Evolutionary conservation across 2,113 vertebrate species (phyloP).

Genomic region (Pelusios castaneus): DNA sequence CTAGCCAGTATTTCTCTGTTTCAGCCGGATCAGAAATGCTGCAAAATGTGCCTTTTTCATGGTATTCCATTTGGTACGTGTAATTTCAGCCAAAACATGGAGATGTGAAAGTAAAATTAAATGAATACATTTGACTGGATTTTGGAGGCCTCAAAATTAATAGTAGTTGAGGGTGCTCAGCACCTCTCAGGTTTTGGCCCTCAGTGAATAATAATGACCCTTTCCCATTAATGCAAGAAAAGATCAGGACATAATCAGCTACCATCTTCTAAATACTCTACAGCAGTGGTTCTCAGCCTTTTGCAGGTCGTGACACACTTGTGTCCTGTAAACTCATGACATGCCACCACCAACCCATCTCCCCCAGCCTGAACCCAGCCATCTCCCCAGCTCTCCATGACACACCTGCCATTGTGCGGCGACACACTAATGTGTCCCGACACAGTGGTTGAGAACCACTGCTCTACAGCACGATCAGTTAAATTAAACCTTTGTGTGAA

Average conservation of each 20-base stretch:
- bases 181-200: slow-evolving; percentile 20
- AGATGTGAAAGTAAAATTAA: slow-evolving; percentile 37
- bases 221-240: slow-evolving; percentile 26
- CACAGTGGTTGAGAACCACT: no score
- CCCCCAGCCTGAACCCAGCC: no score
- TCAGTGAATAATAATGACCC: background rate
- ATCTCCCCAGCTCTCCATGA: no score
- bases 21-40: background rate
- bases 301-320: no score
- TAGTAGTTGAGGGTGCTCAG: background rate
- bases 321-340: no score
- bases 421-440: no score
- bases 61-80: slow-evolving; percentile 20
- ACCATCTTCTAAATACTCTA: slow-evolving; percentile 41
- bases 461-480: background rate
- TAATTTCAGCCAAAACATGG: slow-evolving; percentile 15
- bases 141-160: slow-evolving; percentile 26
- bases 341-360: no score
- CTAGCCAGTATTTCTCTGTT: background rate
- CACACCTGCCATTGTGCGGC: no score
- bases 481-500: slow-evolving; percentile 35
- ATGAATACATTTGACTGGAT: slow-evolving; percentile 9
- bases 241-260: slow-evolving; percentile 42
- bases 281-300: no score
- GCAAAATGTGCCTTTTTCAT: background rate